Evolutionary conservation across 2,888 invertebrate species (phyloP).

Genomic region (Erebia ligea): DNA sequence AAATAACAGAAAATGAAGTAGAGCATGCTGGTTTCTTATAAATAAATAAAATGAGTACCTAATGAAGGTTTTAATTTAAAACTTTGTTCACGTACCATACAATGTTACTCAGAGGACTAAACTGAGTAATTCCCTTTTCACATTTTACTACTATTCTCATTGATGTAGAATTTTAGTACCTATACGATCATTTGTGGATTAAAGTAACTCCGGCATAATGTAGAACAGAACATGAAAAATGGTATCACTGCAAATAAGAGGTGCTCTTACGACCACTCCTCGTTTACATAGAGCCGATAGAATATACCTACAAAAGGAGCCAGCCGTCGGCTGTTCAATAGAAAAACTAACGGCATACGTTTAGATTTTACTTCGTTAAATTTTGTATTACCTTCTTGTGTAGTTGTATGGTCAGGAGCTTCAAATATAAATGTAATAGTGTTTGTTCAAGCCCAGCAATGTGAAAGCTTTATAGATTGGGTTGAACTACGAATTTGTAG

Average conservation of each 20-base stretch:
- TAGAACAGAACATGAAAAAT: no score
- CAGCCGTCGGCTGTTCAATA: no score
- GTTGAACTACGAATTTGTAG: background rate
- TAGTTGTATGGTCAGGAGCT: background rate
- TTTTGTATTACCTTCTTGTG: background rate
- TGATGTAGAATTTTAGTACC: no score
- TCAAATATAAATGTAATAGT: background rate
- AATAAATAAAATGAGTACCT: constrained; percentile 1
- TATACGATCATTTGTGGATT: no score
- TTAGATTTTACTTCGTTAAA: background rate
- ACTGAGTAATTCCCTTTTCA: constrained; percentile 8
- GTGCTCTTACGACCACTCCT: no score
- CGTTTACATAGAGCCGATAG: no score
- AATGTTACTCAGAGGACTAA: constrained; percentile 8
- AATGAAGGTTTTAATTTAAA: constrained; percentile 4
- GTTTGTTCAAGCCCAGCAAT: constrained; percentile 3
- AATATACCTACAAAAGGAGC: no score
- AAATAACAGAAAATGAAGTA: no score
- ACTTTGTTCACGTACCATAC: background rate
- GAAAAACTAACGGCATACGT: no score
- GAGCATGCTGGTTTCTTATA: background rate
- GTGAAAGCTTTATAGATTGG: constrained; percentile 3
- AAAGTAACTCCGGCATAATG: no score
- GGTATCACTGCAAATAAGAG: no score
- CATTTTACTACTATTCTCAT: constrained; percentile 25